Base-by-base conservation (phyloP, 2,888 invertebrate species). In the Campopleginae sp. region DNA sequence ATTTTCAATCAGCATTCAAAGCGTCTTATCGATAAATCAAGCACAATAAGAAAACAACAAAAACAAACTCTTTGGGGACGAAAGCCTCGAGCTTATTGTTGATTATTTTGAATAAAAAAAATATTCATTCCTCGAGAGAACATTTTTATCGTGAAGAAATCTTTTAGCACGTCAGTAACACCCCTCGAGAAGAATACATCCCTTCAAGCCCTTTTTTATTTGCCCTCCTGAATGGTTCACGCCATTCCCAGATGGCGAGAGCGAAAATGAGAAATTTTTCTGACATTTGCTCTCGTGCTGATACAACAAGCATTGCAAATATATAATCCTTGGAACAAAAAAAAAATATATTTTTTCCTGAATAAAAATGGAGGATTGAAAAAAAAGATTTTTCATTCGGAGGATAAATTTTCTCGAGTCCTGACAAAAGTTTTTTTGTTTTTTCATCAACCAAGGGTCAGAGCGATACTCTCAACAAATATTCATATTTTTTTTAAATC, bases 161-260 rank as follows among this genome's bases (percentile, higher is more conserved):
- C 68, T 79, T 74, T 48, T 23, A 31, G n/a, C 72, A 48, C 74
- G 79, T 79, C 79, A 79, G 74, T 46, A 19, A 83, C 79, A 78
- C 68, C 74, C 79, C 42, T 31, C 23, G 27, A 61, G 61, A 19
- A 27, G 70, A 48, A 68, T 61, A 82, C 61, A 42, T 74, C 42
- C 63, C 38, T 82, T 33, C 7, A 23, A 48, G 38, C 71, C 65
- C 65, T 82, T 63, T 51, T 8, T 46, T 14, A 70, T 74, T 75
- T 66, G 51, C 8, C 14, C 27, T 31, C 4, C 48, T 54, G 83
- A 83, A 79, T 68, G 17, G 58, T 72, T 51, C 42, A 42, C 31
- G 74, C 33, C 54, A 78, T 72, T 71, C 46, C n/a, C 77, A 42
- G 42, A 42, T 14, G 19, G 42, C 23, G 12, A 42, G 23, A 42